Percentiles rank a stretch among this genome's conserved stretches.
These are phyloP conservation scores for Sporophila hypoxantha DNA, from an alignment of 2,113 vertebrate genomes.

Conservation along the genomic window DNA sequence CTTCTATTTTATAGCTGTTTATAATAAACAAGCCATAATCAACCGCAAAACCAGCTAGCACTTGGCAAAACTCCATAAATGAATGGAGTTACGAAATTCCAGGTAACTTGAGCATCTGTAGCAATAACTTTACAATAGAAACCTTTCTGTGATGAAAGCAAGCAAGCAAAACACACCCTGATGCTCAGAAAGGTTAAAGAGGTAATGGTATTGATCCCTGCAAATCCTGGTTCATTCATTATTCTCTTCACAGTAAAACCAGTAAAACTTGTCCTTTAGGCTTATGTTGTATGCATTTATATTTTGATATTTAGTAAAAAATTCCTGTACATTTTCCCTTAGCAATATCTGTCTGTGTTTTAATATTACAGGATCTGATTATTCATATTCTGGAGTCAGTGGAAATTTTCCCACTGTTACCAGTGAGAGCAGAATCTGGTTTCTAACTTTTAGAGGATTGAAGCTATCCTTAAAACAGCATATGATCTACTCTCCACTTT, in stretches of 20 bases:
- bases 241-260: neutral
- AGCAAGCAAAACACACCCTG: neutral
- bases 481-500: constrained; percentile 44
- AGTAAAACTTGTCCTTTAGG: neutral
- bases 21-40: neutral
- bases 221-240: neutral
- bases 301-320: neutral
- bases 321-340: neutral
- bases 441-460: constrained; percentile 32
- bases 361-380: neutral
- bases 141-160: neutral
- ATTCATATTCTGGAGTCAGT: neutral
- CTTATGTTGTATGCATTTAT: neutral
- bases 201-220: neutral
- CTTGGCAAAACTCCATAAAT: neutral
- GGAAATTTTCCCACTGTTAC: constrained; percentile 20
- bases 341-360: neutral
- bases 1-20: neutral
- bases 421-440: neutral
- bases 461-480: constrained; percentile 23
- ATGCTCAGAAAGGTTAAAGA: neutral
- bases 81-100: neutral
- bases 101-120: neutral
- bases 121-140: neutral
- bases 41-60: neutral